Percentiles rank a stretch among this genome's conserved stretches.
phyloP scores from a whole-genome alignment of 2,888 invertebrate genomes.

The Erebia aethiops region DNA sequence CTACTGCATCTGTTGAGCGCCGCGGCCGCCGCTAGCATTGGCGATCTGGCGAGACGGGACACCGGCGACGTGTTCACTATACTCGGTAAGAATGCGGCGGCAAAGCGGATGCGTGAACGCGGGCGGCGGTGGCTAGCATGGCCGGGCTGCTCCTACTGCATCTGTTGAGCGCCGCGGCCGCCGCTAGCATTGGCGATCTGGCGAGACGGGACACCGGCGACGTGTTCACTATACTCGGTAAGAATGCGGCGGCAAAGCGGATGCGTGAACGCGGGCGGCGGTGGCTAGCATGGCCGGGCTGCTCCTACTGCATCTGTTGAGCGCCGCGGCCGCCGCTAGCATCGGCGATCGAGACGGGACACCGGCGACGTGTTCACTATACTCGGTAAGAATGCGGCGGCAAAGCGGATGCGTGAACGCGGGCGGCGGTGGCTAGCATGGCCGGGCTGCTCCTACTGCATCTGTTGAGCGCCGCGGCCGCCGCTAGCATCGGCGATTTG shows the following conservation, averaged over 20 bases:
- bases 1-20: conserved; percentile 45
- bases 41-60: conserved; percentile 71
- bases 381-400: conserved; percentile 54
- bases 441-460: conserved; percentile 65
- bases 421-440: conserved; percentile 74
- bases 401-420: conserved; percentile 49
- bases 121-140: conserved; percentile 74
- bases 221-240: conserved; percentile 63
- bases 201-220: conserved; percentile 73
- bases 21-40: conserved; percentile 53
- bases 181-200: conserved; percentile 68
- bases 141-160: conserved; percentile 65
- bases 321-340: conserved; percentile 63
- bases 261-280: conserved; percentile 56
- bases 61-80: conserved; percentile 74
- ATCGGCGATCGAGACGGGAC: conserved; percentile 71
- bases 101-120: conserved; percentile 49
- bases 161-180: conserved; percentile 58
- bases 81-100: conserved; percentile 54
- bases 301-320: conserved; percentile 58
- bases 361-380: conserved; percentile 74
- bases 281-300: conserved; percentile 75
- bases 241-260: conserved; percentile 57
- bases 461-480: conserved; percentile 58
- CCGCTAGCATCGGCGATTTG: conserved; percentile 68